Evolutionary conservation across 1,140 invertebrate genomes (phyloP).

Genomic region (Lordiphosa clarofinis): DNA sequence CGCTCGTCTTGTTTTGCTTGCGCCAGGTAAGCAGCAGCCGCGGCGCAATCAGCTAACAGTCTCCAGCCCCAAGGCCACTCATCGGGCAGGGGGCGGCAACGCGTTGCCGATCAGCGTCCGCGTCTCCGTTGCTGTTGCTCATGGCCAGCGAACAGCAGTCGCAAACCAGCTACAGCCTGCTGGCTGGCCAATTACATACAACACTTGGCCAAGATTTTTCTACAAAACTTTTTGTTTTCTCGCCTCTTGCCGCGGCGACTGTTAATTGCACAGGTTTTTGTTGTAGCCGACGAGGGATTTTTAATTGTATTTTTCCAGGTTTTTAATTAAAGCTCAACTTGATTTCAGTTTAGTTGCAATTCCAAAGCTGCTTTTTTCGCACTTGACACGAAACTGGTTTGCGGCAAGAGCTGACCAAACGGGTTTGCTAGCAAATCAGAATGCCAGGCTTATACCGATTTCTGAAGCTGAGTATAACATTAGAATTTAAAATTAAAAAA

Average conservation of each 20-base stretch:
- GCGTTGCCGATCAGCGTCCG: conserved; percentile 40
- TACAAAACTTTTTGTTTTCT: conserved; percentile 47
- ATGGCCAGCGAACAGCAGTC: conserved; percentile 12
- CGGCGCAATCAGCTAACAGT: conserved; percentile 40
- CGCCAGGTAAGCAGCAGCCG: conserved; percentile 54
- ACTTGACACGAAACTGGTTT: conserved; percentile 67
- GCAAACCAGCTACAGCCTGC: conserved; percentile 10
- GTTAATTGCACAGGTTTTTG: conserved; percentile 73
- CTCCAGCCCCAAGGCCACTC: conserved; percentile 47
- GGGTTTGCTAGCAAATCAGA: conserved; percentile 65
- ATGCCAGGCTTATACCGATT: conserved; percentile 63
- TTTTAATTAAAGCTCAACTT: conserved; percentile 78
- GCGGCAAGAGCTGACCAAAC: conserved; percentile 59
- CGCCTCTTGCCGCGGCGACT: conserved; percentile 20
- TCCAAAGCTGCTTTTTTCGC: conserved; percentile 64
- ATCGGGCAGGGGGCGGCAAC: conserved; percentile 20
- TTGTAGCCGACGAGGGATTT: conserved; percentile 45
- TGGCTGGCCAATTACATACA: conserved; percentile 59
- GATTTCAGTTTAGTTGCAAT: conserved; percentile 76
- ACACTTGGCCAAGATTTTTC: conserved; percentile 69
- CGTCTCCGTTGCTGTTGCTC: background rate
- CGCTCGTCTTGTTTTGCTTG: conserved; percentile 42
- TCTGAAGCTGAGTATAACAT: conserved; percentile 8
- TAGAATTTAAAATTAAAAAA: conserved; percentile 21
- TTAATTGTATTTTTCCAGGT: conserved; percentile 75